These are phyloP conservation scores for Perodicticus potto DNA, from an alignment of 2,797 vertebrate species.

Conservation along the genomic window DNA sequence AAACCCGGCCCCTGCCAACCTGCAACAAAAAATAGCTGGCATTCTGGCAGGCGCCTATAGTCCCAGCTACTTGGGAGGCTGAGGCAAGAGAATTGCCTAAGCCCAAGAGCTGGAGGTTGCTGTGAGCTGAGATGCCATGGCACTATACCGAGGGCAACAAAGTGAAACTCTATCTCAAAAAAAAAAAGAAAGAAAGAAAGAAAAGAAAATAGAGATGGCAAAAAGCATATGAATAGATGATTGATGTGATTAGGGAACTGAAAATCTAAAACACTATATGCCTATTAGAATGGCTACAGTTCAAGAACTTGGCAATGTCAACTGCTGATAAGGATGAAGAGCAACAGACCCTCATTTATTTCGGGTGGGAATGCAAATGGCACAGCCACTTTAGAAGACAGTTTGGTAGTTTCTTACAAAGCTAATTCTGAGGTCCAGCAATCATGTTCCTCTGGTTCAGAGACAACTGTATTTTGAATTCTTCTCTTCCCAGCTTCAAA, in stretches of 20 bases:
- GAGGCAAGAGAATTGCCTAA: no score
- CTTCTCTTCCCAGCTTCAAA: neutral
- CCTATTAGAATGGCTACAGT: neutral
- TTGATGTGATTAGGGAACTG: neutral
- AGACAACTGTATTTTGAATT: neutral
- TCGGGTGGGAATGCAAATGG: neutral
- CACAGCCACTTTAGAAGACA: neutral
- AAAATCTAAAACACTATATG: neutral
- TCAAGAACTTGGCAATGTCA: neutral
- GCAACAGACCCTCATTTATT: neutral
- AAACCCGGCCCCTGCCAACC: no score
- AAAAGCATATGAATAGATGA: neutral
- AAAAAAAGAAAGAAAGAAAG: no score
- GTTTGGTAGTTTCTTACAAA: neutral
- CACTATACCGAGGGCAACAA: no score
- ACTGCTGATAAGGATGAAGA: neutral
- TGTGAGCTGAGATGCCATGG: no score
- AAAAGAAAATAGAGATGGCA: neutral
- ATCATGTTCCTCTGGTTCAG: neutral
- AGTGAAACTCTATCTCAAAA: no score
- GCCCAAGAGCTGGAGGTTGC: no score
- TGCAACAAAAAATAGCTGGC: no score
- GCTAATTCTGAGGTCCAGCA: neutral
- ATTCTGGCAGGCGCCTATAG: no score
- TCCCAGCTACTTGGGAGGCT: no score